phyloP scores from a whole-genome alignment of 2,113 vertebrate species.

The Irena cyanogastra region DNA sequence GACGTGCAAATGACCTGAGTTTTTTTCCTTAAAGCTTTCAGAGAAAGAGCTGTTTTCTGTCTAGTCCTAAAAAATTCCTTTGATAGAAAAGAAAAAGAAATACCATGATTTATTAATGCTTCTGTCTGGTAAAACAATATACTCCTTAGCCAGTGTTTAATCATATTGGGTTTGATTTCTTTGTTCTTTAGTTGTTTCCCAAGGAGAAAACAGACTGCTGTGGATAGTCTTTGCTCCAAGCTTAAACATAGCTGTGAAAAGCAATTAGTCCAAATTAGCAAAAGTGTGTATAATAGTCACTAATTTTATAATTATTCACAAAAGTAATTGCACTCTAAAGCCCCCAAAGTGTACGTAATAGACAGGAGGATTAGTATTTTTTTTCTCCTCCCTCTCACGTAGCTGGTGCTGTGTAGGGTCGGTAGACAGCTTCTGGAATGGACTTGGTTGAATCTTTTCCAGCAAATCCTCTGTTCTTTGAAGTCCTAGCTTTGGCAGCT shows the following conservation, averaged over 20 bases:
- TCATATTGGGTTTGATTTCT: neutral
- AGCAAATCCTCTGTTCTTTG: neutral
- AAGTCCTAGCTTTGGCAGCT: neutral
- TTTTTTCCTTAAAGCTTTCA: neutral
- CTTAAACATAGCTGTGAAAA: neutral
- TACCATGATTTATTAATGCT: neutral
- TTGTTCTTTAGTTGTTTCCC: neutral
- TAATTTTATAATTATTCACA: neutral
- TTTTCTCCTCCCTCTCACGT: fast-evolving
- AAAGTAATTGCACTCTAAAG: neutral
- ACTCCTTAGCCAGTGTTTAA: neutral
- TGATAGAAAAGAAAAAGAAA: neutral
- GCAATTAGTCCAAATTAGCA: neutral
- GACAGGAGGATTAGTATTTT: neutral
- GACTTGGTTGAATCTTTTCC: neutral
- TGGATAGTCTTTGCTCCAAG: neutral
- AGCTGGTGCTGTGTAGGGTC: neutral
- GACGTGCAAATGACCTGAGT: neutral
- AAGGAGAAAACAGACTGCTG: neutral
- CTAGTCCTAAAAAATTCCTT: neutral
- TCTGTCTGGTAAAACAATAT: neutral
- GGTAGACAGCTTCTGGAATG: neutral
- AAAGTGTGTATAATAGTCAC: neutral
- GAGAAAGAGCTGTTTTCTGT: neutral
- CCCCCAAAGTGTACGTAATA: neutral